Evolutionary conservation across 2,113 vertebrate genomes (phyloP), one percentile per base, ranked within the genome.

Genomic region (Ailuropoda melanoleuca): DNA sequence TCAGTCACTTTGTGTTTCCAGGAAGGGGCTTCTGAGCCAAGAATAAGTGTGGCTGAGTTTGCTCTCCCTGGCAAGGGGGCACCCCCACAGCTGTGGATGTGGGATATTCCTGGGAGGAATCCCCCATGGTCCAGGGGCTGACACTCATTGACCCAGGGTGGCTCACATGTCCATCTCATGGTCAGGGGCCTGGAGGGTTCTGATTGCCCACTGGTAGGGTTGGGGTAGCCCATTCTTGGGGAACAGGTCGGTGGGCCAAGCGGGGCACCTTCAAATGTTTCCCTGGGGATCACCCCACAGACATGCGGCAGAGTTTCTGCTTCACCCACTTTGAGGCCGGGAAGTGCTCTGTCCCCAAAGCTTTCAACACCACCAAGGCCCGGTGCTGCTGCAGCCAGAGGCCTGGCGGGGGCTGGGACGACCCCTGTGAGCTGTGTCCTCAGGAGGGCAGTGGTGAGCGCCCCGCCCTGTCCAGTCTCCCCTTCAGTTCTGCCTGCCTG

Each of bases 381-480:
- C 99, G 99, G 97, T 99, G 99, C 97, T 99, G 99, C 97, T 99
- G 99, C 98, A 99, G 99, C 98, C 99, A 99, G 98, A 99, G 99
- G 99, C 99, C 99, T 0, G 99, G 99, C 0, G 99, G 99, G 96
- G 99, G 99, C 29, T 99, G 99, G 99, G 99, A 99, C 0, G 99
- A 99, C 24, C 99, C 99, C n/a, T 99, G 99, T 3, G 99, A 99
- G 97, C 99, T 99, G 93, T 99, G 99, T 90, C 99, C 99, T 0
- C 98, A 99, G 81, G 99, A 99, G 55, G 99, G 92, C 0, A 99
- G 99, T 0, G 99, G 99, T 99, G 95, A 97, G 99, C 77, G 11
- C 7, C 46, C 2, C 0, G 11, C 29, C 29, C 19, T 3, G 9
- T 26, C 55, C 12, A 18, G 34, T 4, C 37, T 26, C 31, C 17